Percentiles rank a stretch among this genome's conserved stretches.
These are phyloP conservation scores for Metaphire vulgaris DNA, from an alignment of 1,140 invertebrate species.

Conservation along the genomic window DNA sequence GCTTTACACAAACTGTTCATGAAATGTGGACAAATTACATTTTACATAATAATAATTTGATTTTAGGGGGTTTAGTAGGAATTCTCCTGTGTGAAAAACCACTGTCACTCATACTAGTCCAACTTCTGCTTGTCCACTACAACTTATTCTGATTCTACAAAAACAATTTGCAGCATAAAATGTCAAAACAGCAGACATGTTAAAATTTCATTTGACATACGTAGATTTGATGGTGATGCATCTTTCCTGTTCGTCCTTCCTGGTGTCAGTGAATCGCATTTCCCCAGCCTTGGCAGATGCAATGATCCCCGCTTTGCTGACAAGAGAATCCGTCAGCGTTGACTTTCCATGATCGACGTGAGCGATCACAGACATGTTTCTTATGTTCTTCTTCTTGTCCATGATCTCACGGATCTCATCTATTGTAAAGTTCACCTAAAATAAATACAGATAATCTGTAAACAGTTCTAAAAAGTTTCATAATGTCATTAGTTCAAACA, in stretches of 20 bases:
- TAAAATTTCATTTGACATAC: slow-evolving; percentile 59
- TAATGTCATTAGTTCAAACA: too few relatives aligned
- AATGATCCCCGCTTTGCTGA: slow-evolving; percentile 99
- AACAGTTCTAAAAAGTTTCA: too few relatives aligned
- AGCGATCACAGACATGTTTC: slow-evolving; percentile 99
- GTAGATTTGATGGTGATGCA: slow-evolving; percentile 99
- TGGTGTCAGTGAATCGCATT: slow-evolving; percentile 96
- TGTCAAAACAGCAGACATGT: background rate
- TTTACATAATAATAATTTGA: background rate
- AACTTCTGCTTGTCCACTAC: background rate
- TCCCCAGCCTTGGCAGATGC: slow-evolving; percentile 96
- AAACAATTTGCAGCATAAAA: background rate
- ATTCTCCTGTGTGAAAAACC: too few relatives aligned
- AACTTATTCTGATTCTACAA: background rate
- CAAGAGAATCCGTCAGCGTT: slow-evolving; percentile 96
- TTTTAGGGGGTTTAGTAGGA: too few relatives aligned
- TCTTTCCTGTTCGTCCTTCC: slow-evolving; percentile 98
- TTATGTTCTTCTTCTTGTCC: slow-evolving; percentile 96
- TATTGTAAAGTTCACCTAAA: slow-evolving; percentile 98
- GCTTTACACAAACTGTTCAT: too few relatives aligned
- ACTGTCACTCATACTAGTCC: background rate
- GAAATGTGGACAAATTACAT: background rate
- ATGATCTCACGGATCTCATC: slow-evolving; percentile 99
- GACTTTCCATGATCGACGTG: slow-evolving; percentile 99
- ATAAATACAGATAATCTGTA: slow-evolving; percentile 35